Conservation (phyloP, 2,113 vertebrate genomes). For the Geococcyx californianus region DNA sequence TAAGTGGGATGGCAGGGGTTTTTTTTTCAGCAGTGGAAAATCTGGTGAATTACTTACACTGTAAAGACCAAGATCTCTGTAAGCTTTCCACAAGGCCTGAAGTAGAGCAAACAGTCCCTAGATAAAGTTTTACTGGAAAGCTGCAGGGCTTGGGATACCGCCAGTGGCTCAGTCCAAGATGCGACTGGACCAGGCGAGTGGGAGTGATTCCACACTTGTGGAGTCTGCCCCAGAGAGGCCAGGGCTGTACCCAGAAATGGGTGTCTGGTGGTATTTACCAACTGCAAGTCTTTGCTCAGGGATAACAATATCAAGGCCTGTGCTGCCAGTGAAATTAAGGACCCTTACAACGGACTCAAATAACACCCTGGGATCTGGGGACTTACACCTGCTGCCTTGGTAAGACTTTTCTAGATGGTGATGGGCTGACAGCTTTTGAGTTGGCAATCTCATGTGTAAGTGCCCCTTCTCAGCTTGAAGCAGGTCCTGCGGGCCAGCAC, state of each 20-base stretch:
- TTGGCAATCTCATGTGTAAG: not conserved
- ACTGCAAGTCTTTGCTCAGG: not conserved
- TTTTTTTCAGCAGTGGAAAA: not conserved
- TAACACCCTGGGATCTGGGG: not conserved
- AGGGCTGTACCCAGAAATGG: not conserved
- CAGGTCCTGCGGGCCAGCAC: not conserved
- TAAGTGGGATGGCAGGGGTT: not conserved
- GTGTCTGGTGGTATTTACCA: not conserved
- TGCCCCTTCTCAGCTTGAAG: not conserved
- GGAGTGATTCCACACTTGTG: not conserved
- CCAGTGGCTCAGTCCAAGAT: not conserved
- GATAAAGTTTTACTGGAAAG: not conserved
- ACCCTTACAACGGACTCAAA: not conserved
- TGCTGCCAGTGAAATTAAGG: not conserved
- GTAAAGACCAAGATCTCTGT: not conserved
- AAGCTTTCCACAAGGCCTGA: not conserved
- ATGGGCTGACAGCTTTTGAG: not conserved
- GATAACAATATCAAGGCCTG: not conserved
- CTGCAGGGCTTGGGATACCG: not conserved
- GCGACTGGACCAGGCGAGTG: not conserved
- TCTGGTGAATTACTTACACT: not conserved
- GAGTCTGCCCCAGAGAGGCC: accelerated
- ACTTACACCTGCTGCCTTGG: not conserved
- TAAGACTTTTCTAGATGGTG: not conserved
- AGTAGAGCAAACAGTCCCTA: not conserved